phyloP scores from a whole-genome alignment of 2,797 vertebrate genomes.

The Pangasius sanitwongsei region DNA sequence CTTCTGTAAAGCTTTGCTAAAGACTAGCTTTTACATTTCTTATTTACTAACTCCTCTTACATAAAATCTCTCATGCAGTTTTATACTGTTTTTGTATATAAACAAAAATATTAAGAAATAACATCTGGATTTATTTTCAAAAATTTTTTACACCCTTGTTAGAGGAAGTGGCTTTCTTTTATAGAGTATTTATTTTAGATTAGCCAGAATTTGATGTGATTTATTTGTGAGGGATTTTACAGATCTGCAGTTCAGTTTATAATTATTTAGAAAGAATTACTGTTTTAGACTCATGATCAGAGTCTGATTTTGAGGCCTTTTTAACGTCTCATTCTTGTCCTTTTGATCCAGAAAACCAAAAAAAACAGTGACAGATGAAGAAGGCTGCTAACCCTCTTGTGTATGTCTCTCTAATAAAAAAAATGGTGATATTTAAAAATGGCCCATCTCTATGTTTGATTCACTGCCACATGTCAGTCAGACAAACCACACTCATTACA shows the following conservation, averaged over 20 bases:
- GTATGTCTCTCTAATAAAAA: slow-evolving; percentile 77
- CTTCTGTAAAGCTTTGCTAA: slow-evolving; percentile 50
- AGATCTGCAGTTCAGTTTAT: slow-evolving; percentile 28
- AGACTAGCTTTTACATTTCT: slow-evolving; percentile 55
- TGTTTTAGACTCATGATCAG: neutral
- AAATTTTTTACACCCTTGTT: slow-evolving; percentile 74
- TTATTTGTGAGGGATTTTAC: slow-evolving; percentile 29
- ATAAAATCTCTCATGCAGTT: slow-evolving; percentile 73
- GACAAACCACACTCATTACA: slow-evolving; percentile 69
- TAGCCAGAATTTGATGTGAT: slow-evolving; percentile 72
- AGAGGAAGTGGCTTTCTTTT: slow-evolving; percentile 68
- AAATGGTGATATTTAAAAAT: slow-evolving; percentile 72
- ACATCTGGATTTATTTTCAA: slow-evolving; percentile 77
- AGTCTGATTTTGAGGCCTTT: slow-evolving; percentile 14
- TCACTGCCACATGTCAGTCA: slow-evolving; percentile 66
- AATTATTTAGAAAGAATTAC: slow-evolving; percentile 47
- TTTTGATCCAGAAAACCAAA: slow-evolving; percentile 36
- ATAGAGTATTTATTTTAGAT: slow-evolving; percentile 80
- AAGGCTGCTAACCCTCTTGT: slow-evolving; percentile 71
- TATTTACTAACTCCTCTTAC: slow-evolving; percentile 59
- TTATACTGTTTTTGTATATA: slow-evolving; percentile 87
- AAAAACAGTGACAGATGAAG: slow-evolving; percentile 59
- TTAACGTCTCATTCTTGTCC: slow-evolving; percentile 44
- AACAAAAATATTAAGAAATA: slow-evolving; percentile 77
- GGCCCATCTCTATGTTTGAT: slow-evolving; percentile 62